A percentile compares a stretch with the other conserved stretches of the same genome.
Evolutionary conservation across 2,113 vertebrate species (phyloP).

Genomic region (Lagenorhynchus albirostris): DNA sequence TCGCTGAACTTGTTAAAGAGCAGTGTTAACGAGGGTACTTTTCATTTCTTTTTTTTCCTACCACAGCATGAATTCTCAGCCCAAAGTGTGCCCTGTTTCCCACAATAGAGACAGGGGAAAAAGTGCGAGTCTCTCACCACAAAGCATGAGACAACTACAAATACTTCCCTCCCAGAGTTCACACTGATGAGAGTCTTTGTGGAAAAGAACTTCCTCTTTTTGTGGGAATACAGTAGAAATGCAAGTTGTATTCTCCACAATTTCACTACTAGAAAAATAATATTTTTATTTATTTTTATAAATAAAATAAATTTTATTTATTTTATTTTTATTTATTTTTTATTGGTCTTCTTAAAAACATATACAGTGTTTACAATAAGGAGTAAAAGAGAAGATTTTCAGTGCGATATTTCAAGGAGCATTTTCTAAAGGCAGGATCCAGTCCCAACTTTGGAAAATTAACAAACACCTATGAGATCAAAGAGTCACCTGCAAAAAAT

Average conservation of each 20-base stretch:
- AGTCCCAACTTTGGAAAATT: neutral
- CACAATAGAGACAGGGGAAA: neutral
- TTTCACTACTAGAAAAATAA: neutral
- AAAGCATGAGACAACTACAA: neutral
- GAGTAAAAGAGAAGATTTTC: neutral
- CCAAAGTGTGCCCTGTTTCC: neutral
- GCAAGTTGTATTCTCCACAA: neutral
- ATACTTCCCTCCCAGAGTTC: neutral
- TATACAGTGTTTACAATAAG: neutral
- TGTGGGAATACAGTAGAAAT: neutral
- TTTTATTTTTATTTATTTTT: neutral
- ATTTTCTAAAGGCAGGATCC: neutral
- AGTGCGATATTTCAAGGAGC: neutral
- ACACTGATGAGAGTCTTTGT: neutral
- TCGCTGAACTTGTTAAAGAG: slow-evolving; percentile 10
- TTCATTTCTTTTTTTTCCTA: neutral
- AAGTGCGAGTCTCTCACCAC: neutral
- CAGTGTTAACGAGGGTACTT: neutral
- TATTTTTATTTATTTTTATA: neutral
- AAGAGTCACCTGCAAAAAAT: neutral
- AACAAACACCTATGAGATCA: neutral
- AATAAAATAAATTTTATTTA: no score
- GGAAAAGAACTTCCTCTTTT: neutral
- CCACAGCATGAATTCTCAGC: neutral
- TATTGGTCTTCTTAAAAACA: neutral